phyloP scores from a whole-genome alignment of 1,140 invertebrate genomes.

The Brachionus manjavacas region DNA sequence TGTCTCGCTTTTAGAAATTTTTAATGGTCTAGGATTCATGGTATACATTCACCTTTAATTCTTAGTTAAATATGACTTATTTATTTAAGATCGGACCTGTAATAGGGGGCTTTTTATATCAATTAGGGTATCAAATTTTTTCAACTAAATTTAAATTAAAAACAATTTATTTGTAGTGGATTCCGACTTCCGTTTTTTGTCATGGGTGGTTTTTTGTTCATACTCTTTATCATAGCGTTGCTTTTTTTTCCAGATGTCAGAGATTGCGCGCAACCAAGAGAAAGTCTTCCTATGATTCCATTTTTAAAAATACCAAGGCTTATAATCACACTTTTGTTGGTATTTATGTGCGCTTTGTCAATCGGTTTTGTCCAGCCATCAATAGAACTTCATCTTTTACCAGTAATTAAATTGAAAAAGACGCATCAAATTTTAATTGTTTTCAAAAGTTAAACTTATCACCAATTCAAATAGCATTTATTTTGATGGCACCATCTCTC shows the following conservation, averaged over 20 bases:
- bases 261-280: neutral
- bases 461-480: conserved; percentile 20
- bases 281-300: conserved; percentile 4
- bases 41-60: neutral
- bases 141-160: neutral
- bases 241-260: conserved; percentile 10
- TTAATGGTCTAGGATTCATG: conserved; percentile 22
- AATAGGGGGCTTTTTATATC: conserved; percentile 25
- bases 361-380: conserved; percentile 32
- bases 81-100: conserved; percentile 32
- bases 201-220: conserved; percentile 15
- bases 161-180: neutral
- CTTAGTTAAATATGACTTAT: neutral
- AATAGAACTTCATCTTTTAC: conserved; percentile 29
- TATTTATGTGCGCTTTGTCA: conserved; percentile 19
- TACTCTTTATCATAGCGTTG: neutral
- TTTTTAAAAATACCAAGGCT: conserved; percentile 34
- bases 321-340: neutral
- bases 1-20: conserved; percentile 17
- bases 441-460: neutral
- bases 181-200: conserved; percentile 31
- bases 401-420: neutral
- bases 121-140: conserved; percentile 16
- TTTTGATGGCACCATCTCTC: neutral
- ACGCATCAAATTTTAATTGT: neutral